These are phyloP conservation scores for Siniperca scherzeri DNA, from an alignment of 2,797 vertebrate species.

Conservation along the genomic window DNA sequence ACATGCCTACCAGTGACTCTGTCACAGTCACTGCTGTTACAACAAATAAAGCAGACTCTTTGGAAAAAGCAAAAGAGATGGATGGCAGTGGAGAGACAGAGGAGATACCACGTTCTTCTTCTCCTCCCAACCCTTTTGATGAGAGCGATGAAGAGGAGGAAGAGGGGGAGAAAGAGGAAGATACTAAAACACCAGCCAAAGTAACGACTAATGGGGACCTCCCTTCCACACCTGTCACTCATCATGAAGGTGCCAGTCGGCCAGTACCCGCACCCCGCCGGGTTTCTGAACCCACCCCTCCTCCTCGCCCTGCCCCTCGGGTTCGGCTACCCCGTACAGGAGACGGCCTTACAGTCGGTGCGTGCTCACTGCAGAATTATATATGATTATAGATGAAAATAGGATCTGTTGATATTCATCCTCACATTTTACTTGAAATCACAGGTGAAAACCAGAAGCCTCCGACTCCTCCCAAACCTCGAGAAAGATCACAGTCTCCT, in stretches of 20 bases:
- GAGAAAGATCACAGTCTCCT: slow-evolving; percentile 90
- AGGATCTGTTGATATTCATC: slow-evolving; percentile 9
- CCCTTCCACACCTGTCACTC: slow-evolving; percentile 45
- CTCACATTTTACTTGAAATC: slow-evolving; percentile 33
- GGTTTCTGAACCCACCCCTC: slow-evolving; percentile 71
- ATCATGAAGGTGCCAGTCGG: slow-evolving; percentile 50
- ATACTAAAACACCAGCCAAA: slow-evolving; percentile 43
- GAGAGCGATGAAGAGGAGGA: slow-evolving; percentile 83
- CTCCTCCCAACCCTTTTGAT: slow-evolving; percentile 87
- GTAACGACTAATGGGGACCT: slow-evolving; percentile 57
- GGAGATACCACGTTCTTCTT: slow-evolving; percentile 43
- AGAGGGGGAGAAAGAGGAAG: slow-evolving; percentile 59
- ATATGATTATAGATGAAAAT: not conserved
- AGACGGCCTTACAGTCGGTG: slow-evolving; percentile 68
- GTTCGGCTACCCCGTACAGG: slow-evolving; percentile 61
- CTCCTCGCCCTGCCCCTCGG: slow-evolving; percentile 78
- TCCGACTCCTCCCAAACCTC: slow-evolving; percentile 90
- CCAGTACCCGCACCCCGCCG: slow-evolving; percentile 85
- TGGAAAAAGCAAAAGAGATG: slow-evolving; percentile 46
- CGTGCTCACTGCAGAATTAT: slow-evolving; percentile 15
- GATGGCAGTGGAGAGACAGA: slow-evolving; percentile 33
- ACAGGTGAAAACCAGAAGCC: slow-evolving; percentile 81
- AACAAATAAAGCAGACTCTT: slow-evolving; percentile 33
- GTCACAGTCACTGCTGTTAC: slow-evolving; percentile 8
- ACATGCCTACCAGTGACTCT: slow-evolving; percentile 19